Percentiles rank a stretch among this genome's conserved stretches.
Conservation (phyloP, 2,113 vertebrate genomes). For the Myxocyprinus asiaticus region DNA sequence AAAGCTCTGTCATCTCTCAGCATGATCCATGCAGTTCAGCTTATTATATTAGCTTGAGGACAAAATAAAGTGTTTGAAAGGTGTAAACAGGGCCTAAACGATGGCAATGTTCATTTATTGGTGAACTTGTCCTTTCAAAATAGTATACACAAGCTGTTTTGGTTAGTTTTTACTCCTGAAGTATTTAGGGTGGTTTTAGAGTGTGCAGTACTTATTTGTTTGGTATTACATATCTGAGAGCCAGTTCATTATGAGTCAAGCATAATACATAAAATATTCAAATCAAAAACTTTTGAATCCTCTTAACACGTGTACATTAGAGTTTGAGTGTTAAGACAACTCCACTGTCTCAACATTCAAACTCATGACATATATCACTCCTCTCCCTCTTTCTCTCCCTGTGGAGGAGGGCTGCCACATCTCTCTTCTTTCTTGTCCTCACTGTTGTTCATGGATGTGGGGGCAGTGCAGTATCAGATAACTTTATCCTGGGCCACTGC, state of each 20-base stretch:
- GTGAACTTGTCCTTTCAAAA: background rate
- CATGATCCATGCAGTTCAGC: conserved; percentile 6
- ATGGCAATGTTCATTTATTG: background rate
- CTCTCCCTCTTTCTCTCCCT: conserved; percentile 19
- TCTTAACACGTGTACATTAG: conserved; percentile 38
- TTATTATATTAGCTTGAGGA: conserved; percentile 3
- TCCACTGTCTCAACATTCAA: conserved; percentile 19
- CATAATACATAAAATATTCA: conserved; percentile 1
- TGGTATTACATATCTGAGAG: conserved; percentile 21
- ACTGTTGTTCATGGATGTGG: conserved; percentile 48
- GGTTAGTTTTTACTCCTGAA: conserved; percentile 7
- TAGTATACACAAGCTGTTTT: conserved; percentile 7
- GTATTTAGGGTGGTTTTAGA: conserved; percentile 11
- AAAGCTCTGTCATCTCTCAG: conserved; percentile 19
- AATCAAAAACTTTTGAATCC: conserved; percentile 1
- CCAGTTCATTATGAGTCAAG: conserved; percentile 22
- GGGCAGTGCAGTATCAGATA: conserved; percentile 52
- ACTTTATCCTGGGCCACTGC: conserved; percentile 52
- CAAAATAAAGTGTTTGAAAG: background rate
- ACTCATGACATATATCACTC: conserved; percentile 19
- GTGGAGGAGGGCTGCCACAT: conserved; percentile 31
- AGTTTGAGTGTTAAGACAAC: no score
- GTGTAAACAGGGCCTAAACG: background rate
- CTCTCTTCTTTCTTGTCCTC: conserved; percentile 24
- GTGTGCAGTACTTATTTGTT: conserved; percentile 34